phyloP scores from a whole-genome alignment of 1,140 invertebrate genomes.

The Apolygus lucorum region DNA sequence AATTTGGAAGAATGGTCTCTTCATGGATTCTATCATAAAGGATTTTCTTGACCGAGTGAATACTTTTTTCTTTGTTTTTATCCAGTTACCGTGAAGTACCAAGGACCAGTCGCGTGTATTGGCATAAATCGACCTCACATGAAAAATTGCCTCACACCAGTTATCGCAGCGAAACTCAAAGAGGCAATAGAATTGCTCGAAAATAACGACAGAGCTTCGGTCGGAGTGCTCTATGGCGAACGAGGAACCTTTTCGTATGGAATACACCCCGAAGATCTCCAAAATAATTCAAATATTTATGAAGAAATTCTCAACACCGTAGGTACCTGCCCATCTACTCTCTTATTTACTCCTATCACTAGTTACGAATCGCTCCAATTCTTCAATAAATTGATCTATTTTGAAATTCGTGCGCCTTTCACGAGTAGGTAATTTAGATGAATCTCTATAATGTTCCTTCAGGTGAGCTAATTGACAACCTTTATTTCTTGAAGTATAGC shows the following conservation, averaged over 20 bases:
- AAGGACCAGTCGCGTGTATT: slow-evolving; percentile 45
- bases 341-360: not conserved
- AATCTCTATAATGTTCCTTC: too few relatives aligned
- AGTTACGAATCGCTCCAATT: not conserved
- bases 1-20: too few relatives aligned
- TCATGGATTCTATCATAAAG: too few relatives aligned
- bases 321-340: slow-evolving; percentile 5
- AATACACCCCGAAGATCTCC: slow-evolving; percentile 47
- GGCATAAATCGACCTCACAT: slow-evolving; percentile 77
- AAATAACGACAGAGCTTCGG: slow-evolving; percentile 40
- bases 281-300: slow-evolving; percentile 31
- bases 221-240: slow-evolving; percentile 74
- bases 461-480: too few relatives aligned
- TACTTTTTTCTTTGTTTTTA: too few relatives aligned
- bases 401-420: not conserved
- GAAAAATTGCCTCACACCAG: slow-evolving; percentile 67
- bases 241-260: slow-evolving; percentile 88
- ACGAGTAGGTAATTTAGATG: too few relatives aligned
- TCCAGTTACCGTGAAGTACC: slow-evolving; percentile 34
- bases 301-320: slow-evolving; percentile 25
- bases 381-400: not conserved
- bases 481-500: not conserved
- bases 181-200: slow-evolving; percentile 48
- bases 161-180: slow-evolving; percentile 45
- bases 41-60: too few relatives aligned